Percentiles rank a stretch among this genome's conserved stretches.
Evolutionary conservation across 1,140 invertebrate species (phyloP).

Genomic region (Dufourea novaeangliae): DNA sequence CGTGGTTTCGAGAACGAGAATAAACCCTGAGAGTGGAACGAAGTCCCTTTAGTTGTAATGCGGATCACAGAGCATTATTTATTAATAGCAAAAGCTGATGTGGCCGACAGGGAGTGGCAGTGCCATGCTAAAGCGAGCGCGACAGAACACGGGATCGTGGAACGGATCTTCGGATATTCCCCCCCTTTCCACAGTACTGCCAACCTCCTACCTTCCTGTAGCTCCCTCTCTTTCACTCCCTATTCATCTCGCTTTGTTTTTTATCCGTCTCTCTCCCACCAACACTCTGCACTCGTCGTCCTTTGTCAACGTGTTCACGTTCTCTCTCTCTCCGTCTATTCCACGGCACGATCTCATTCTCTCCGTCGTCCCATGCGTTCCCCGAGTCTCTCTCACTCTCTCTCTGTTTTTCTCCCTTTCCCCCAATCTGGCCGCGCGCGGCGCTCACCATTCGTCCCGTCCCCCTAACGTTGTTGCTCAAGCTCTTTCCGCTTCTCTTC

Average conservation of each 20-base stretch:
- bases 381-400: too few relatives aligned
- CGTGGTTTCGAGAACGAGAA: conserved; percentile 20
- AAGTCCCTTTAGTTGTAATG: conserved; percentile 62
- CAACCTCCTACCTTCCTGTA: conserved; percentile 7
- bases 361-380: conserved; percentile 41
- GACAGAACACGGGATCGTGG: conserved; percentile 65
- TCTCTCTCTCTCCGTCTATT: conserved; percentile 21
- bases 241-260: conserved; percentile 17
- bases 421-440: conserved; percentile 11
- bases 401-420: conserved; percentile 45
- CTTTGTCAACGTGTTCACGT: too few relatives aligned
- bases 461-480: conserved; percentile 41
- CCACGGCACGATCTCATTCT: conserved; percentile 19
- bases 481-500: conserved; percentile 59
- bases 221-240: conserved; percentile 36
- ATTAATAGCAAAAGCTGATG: conserved; percentile 64
- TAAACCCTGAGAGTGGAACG: conserved; percentile 39
- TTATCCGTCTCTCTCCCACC: conserved; percentile 21
- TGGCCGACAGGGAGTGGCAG: conserved; percentile 60
- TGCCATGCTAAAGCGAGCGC: conserved; percentile 64
- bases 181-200: neutral
- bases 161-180: conserved; percentile 56
- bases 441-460: conserved; percentile 38
- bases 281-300: too few relatives aligned
- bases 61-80: conserved; percentile 64